Conservation (phyloP, 1,140 invertebrate genomes). For the Nixonia krombeini region DNA sequence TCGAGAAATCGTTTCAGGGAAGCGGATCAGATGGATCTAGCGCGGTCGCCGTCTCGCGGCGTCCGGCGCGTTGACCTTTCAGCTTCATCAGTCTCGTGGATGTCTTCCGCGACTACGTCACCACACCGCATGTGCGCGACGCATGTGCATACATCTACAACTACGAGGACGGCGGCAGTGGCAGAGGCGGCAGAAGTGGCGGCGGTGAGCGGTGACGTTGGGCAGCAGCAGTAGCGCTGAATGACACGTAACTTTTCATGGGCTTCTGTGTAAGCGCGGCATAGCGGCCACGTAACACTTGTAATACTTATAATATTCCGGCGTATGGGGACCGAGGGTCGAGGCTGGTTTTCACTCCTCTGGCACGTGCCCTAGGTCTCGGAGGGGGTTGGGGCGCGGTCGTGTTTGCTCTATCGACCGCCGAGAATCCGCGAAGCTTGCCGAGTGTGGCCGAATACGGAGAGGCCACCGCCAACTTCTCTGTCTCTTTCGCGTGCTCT, state of each 20-base stretch:
- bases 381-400: slow-evolving; percentile 71
- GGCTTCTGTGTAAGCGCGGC: slow-evolving; percentile 28
- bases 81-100: neutral
- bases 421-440: slow-evolving; percentile 65
- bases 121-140: neutral
- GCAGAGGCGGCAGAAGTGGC: too few species aligned
- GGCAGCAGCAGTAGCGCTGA: slow-evolving; percentile 13
- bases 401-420: slow-evolving; percentile 73
- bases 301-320: slow-evolving; percentile 66
- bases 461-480: slow-evolving; percentile 48
- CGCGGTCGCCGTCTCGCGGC: too few species aligned
- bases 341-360: slow-evolving; percentile 25
- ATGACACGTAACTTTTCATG: slow-evolving; percentile 26
- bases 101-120: neutral
- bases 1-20: too few species aligned
- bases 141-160: neutral
- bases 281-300: slow-evolving; percentile 47
- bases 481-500: slow-evolving; percentile 42
- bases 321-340: neutral
- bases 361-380: slow-evolving; percentile 49
- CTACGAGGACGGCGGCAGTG: neutral
- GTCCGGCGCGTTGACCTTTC: neutral
- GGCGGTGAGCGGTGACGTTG: slow-evolving; percentile 4
- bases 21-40: too few species aligned
- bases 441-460: slow-evolving; percentile 61